Evolutionary conservation across 2,888 invertebrate genomes (phyloP).

Genomic region (Brachyopa scutellaris): DNA sequence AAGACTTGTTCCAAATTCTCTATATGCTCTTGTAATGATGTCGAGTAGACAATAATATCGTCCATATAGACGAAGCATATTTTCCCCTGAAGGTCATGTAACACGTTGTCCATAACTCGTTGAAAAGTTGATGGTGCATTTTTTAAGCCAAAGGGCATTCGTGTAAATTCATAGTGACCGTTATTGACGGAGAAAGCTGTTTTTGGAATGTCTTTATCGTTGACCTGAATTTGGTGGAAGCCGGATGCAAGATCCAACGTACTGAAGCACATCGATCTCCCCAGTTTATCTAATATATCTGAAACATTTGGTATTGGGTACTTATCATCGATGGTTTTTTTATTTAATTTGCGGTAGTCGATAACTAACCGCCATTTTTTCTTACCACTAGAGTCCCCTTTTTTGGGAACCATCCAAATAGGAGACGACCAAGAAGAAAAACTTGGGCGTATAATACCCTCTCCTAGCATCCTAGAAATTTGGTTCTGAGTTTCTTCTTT

Average conservation of each 20-base stretch:
- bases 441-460: not conserved
- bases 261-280: not conserved
- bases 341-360: no score
- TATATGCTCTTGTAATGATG: no score
- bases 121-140: not conserved
- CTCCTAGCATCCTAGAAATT: not conserved
- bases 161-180: not conserved
- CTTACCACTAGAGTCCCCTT: not conserved
- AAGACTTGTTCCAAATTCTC: no score
- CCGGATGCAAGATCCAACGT: not conserved
- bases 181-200: not conserved
- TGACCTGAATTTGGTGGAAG: no score
- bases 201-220: not conserved
- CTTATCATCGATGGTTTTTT: not conserved
- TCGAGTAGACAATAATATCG: no score
- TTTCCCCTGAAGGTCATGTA: no score
- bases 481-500: not conserved
- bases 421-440: not conserved
- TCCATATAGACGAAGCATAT: no score
- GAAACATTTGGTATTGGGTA: not conserved
- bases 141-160: not conserved
- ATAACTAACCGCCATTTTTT: not conserved
- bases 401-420: not conserved
- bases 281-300: not conserved
- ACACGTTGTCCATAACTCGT: not conserved